Evolutionary conservation across 2,888 invertebrate genomes (phyloP).

Genomic region (Stomorhina lunata): DNA sequence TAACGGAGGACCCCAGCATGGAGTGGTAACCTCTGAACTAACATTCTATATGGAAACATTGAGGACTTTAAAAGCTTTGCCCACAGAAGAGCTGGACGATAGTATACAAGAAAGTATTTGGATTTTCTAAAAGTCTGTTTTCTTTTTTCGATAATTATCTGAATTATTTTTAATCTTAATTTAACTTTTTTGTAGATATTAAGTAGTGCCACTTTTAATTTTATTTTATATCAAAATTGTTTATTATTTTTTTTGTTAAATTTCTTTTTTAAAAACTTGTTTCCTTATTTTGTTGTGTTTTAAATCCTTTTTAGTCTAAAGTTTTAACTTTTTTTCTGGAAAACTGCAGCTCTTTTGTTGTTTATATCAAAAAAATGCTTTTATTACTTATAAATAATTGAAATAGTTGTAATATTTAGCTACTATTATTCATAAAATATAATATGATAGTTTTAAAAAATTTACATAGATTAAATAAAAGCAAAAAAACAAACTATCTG

Average conservation of each 20-base stretch:
- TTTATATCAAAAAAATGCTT: conserved; percentile 21
- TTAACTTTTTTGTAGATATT: conserved; percentile 14
- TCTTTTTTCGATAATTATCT: conserved; percentile 6
- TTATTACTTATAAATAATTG: background rate
- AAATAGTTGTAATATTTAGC: background rate
- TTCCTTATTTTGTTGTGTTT: conserved; percentile 11
- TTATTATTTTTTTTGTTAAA: conserved; percentile 5
- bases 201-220: conserved; percentile 39
- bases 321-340: background rate
- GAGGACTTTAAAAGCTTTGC: conserved; percentile 88
- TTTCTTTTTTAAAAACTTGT: background rate
- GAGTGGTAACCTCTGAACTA: conserved; percentile 94
- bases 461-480: conserved; percentile 3
- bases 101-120: conserved; percentile 90
- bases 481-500: background rate
- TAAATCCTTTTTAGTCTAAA: background rate
- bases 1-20: conserved; percentile 98
- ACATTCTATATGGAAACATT: conserved; percentile 94
- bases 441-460: conserved; percentile 27
- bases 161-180: conserved; percentile 33
- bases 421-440: background rate
- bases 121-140: conserved; percentile 76
- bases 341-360: conserved; percentile 34
- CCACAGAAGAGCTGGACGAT: conserved; percentile 87
- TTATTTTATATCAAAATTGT: conserved; percentile 20